Conservation (phyloP, 2,888 invertebrate genomes). For the Acrobasis suavella region DNA sequence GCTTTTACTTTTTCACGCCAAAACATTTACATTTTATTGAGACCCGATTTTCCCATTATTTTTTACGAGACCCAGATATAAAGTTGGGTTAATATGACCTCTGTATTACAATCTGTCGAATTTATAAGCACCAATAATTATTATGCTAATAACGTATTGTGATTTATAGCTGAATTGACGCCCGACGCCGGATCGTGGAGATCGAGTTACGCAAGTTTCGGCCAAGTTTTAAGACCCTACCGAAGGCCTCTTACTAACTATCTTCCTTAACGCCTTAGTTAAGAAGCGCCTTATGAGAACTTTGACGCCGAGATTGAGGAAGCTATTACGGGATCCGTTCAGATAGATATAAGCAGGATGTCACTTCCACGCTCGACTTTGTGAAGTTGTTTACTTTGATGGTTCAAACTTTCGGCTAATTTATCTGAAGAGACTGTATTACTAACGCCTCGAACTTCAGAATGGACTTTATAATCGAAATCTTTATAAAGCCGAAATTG, state of each 20-base stretch:
- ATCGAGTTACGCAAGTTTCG: conserved; percentile 77
- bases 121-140: conserved; percentile 53
- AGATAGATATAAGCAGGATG: conserved; percentile 79
- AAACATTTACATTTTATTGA: conserved; percentile 24
- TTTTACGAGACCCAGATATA: background rate
- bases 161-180: conserved; percentile 68
- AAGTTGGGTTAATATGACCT: background rate
- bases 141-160: conserved; percentile 77
- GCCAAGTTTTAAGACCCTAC: conserved; percentile 78
- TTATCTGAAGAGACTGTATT: conserved; percentile 55
- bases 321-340: conserved; percentile 80
- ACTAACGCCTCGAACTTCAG: conserved; percentile 36
- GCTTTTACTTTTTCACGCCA: conserved; percentile 33
- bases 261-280: conserved; percentile 81
- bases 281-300: conserved; percentile 81
- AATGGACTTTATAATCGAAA: conserved; percentile 37
- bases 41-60: conserved; percentile 14
- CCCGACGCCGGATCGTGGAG: conserved; percentile 62
- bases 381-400: conserved; percentile 79
- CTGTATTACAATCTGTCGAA: background rate
- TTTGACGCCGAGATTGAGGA: conserved; percentile 81
- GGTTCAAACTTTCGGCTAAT: conserved; percentile 68
- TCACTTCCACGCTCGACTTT: conserved; percentile 79
- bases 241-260: conserved; percentile 78
- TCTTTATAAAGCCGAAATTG: conserved; percentile 21